A percentile compares a stretch with the other conserved stretches of the same genome.
These are phyloP conservation scores for Sceliomorpha sp. DNA, from an alignment of 2,888 invertebrate species.

Conservation along the genomic window DNA sequence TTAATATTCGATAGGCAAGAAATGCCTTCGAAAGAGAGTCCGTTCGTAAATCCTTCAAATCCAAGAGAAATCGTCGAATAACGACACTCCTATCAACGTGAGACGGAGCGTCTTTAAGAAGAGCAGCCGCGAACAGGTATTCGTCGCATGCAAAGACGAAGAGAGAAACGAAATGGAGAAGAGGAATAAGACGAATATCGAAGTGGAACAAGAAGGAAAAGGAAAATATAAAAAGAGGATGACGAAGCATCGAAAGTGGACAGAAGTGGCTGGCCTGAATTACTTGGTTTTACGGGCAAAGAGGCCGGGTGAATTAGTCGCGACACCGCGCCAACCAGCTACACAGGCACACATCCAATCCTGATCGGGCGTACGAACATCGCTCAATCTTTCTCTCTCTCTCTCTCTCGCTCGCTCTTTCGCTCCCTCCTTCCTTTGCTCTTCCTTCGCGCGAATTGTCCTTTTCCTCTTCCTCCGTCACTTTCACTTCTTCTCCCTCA, in stretches of 20 bases:
- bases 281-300: conserved; percentile 24
- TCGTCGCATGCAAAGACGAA: conserved; percentile 12
- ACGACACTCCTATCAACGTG: conserved; percentile 34
- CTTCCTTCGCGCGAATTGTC: no score
- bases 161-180: conserved; percentile 4
- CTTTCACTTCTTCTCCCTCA: conserved; percentile 7
- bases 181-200: conserved; percentile 1
- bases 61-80: conserved; percentile 38
- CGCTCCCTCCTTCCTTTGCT: conserved; percentile 2
- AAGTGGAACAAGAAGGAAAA: no score
- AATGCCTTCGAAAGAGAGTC: no score
- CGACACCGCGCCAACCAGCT: conserved; percentile 34
- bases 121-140: conserved; percentile 12
- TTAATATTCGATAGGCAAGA: no score
- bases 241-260: background rate
- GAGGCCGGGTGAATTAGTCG: conserved; percentile 46
- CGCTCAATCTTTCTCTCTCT: conserved; percentile 36
- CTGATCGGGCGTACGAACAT: conserved; percentile 64
- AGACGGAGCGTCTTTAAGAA: conserved; percentile 4
- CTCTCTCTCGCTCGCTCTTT: conserved; percentile 7
- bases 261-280: conserved; percentile 23
- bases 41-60: conserved; percentile 33
- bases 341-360: conserved; percentile 21
- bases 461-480: conserved; percentile 21
- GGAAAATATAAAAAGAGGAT: background rate